These are phyloP conservation scores for Lagopus muta DNA, from an alignment of 2,113 vertebrate genomes.

Conservation along the genomic window DNA sequence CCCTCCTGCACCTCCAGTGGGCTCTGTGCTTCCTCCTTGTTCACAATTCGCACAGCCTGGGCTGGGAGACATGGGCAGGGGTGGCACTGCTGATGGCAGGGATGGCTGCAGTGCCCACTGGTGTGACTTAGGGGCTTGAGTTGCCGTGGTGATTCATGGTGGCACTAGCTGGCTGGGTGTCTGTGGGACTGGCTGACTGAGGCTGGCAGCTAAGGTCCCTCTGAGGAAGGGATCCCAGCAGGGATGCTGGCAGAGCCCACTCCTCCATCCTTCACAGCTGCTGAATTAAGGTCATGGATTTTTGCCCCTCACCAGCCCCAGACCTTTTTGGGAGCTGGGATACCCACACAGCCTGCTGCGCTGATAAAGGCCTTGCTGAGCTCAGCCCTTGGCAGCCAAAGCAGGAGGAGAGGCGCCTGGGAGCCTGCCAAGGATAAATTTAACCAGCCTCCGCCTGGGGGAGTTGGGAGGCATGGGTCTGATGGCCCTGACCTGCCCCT, in stretches of 20 bases:
- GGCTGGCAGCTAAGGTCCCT: background rate
- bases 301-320: rapidly evolving
- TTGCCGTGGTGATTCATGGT: background rate
- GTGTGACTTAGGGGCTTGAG: background rate
- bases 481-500: background rate
- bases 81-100: rapidly evolving
- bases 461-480: background rate
- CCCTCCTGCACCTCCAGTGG: constrained; percentile 76
- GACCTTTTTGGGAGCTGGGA: background rate
- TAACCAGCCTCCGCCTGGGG: constrained; percentile 24
- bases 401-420: constrained; percentile 62
- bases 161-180: background rate
- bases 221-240: background rate
- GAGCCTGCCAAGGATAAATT: constrained; percentile 51
- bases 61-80: background rate
- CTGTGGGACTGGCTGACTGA: rapidly evolving
- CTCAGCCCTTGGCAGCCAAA: background rate
- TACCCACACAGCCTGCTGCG: background rate
- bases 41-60: constrained; percentile 47
- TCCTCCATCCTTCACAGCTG: background rate
- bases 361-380: background rate
- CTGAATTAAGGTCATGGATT: background rate
- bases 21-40: constrained; percentile 76
- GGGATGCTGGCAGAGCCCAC: rapidly evolving
- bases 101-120: rapidly evolving